A percentile compares a stretch with the other conserved stretches of the same genome.
Evolutionary conservation across 2,797 vertebrate genomes (phyloP).

Genomic region (Ataeniobius toweri): DNA sequence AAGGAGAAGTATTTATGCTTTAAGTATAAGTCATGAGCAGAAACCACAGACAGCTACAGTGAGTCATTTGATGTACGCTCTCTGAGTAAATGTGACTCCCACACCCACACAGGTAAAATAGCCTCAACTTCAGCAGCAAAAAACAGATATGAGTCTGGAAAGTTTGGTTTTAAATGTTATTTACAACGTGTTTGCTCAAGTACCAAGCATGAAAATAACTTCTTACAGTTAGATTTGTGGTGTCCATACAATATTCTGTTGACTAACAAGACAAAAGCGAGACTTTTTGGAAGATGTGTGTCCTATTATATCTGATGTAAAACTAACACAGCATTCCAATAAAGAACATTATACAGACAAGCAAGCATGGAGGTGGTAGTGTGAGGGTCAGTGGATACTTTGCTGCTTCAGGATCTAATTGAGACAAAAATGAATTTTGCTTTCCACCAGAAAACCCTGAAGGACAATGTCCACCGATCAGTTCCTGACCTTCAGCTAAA

Average conservation of each 20-base stretch:
- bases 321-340: too few species aligned
- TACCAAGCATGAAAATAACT: not conserved
- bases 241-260: not conserved
- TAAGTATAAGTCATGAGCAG: not conserved
- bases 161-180: not conserved
- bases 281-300: too few species aligned
- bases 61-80: constrained; percentile 49
- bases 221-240: not conserved
- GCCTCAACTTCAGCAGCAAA: not conserved
- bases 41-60: constrained; percentile 33
- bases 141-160: not conserved
- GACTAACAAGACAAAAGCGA: too few species aligned
- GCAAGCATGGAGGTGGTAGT: too few species aligned
- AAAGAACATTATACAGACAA: too few species aligned
- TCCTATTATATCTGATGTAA: too few species aligned
- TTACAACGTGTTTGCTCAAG: not conserved
- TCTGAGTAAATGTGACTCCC: constrained; percentile 52
- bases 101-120: not conserved
- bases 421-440: too few species aligned
- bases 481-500: too few species aligned
- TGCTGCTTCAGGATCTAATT: too few species aligned
- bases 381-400: too few species aligned
- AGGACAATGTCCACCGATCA: too few species aligned
- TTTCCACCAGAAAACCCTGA: too few species aligned
- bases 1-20: not conserved